Conservation (phyloP, 2,113 vertebrate species). For the human region DNA sequence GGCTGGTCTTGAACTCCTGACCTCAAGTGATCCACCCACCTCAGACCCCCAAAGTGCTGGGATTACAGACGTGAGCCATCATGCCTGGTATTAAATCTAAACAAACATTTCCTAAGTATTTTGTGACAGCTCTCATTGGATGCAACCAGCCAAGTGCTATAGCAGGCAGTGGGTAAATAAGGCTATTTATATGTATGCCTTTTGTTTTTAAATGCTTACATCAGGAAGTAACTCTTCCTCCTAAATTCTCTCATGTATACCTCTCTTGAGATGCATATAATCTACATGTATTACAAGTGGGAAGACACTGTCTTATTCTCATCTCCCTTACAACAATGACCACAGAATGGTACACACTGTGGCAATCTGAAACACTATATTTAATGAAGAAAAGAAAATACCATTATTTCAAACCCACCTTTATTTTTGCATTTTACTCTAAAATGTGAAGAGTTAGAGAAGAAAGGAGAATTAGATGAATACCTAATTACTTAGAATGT, state of each 20-base stretch:
- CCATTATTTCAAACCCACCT: background rate
- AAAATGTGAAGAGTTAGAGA: background rate
- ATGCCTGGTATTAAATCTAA: too few relatives aligned
- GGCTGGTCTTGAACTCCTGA: too few relatives aligned
- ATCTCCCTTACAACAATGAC: background rate
- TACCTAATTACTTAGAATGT: background rate
- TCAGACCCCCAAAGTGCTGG: too few relatives aligned
- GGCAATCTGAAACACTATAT: background rate
- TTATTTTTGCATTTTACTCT: background rate
- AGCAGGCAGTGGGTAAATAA: background rate
- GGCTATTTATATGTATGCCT: background rate
- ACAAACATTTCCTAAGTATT: background rate
- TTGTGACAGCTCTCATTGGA: background rate
- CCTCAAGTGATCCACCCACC: too few relatives aligned
- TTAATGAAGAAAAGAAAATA: background rate
- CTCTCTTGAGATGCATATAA: background rate
- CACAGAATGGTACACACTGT: background rate
- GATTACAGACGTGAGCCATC: too few relatives aligned
- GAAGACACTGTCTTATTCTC: background rate
- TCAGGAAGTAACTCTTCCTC: background rate
- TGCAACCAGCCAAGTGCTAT: background rate
- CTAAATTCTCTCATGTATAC: background rate
- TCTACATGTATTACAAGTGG: background rate
- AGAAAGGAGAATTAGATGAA: background rate
- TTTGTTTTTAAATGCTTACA: slow-evolving; percentile 26